phyloP scores from a whole-genome alignment of 2,113 vertebrate species.

The Nematolebias whitei region DNA sequence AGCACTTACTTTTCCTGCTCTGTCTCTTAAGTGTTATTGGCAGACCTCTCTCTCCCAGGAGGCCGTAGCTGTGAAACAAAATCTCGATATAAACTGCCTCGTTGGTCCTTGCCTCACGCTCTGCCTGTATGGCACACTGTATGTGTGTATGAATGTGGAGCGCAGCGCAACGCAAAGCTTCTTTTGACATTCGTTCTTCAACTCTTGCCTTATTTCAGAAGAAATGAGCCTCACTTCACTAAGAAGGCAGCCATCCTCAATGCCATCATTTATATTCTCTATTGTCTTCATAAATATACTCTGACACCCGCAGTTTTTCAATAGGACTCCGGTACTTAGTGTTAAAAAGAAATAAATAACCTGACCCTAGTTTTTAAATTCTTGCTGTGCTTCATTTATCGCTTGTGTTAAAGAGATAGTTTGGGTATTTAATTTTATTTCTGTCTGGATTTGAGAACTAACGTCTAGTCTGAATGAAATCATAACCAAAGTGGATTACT shows the following conservation, averaged over 20 bases:
- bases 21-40: conserved; percentile 90
- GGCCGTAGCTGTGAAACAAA: conserved; percentile 80
- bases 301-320: conserved; percentile 32
- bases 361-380: conserved; percentile 22
- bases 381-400: neutral
- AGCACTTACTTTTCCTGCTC: conserved; percentile 90
- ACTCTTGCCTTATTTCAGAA: conserved; percentile 58
- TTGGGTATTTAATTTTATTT: no score
- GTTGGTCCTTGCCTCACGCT: conserved; percentile 76
- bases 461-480: no score
- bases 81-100: conserved; percentile 79
- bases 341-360: conserved; percentile 29
- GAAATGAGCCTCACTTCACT: conserved; percentile 63
- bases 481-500: no score
- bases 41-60: conserved; percentile 80
- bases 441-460: no score
- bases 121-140: conserved; percentile 57
- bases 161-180: conserved; percentile 61
- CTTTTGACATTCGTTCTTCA: conserved; percentile 59
- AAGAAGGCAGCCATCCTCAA: conserved; percentile 49
- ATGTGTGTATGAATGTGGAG: conserved; percentile 47
- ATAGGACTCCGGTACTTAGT: conserved; percentile 28
- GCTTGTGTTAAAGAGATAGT: neutral
- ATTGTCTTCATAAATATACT: conserved; percentile 31
- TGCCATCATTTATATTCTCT: conserved; percentile 56